Conservation (phyloP, 1,140 invertebrate genomes). For the Achroia grisella region DNA sequence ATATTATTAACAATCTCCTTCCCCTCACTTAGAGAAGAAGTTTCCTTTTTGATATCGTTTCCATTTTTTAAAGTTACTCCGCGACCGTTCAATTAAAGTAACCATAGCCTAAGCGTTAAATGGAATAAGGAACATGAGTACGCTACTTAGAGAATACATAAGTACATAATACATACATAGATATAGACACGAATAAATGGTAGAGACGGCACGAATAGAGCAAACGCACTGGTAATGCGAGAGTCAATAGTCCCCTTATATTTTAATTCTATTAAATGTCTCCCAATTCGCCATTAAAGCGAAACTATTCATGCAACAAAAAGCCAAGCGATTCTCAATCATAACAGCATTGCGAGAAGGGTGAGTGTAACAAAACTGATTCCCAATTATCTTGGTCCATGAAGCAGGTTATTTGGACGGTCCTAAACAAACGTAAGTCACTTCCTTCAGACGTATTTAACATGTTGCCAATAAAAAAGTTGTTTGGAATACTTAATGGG, state of each 20-base stretch:
- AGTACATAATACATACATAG: too few species aligned
- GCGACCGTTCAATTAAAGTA: too few species aligned
- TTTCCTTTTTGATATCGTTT: too few species aligned
- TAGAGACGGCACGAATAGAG: neutral
- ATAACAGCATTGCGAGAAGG: neutral
- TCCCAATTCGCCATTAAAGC: conserved; percentile 7
- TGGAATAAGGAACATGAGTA: too few species aligned
- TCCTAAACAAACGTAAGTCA: conserved; percentile 16
- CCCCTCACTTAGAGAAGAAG: too few species aligned
- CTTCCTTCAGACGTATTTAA: conserved; percentile 13
- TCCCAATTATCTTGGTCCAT: neutral
- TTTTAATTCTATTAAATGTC: conserved; percentile 18
- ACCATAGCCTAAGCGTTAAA: too few species aligned
- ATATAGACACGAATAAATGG: too few species aligned
- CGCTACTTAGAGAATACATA: too few species aligned
- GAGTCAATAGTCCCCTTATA: conserved; percentile 6
- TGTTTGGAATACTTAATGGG: conserved; percentile 16
- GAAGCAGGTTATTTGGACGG: conserved; percentile 14
- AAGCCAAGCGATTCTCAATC: neutral
- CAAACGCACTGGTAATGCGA: conserved; percentile 6
- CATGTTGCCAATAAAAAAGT: conserved; percentile 21
- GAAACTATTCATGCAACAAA: neutral
- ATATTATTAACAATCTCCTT: too few species aligned
- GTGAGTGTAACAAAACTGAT: too few species aligned
- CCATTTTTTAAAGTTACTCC: too few species aligned